Conservation (phyloP, 2,888 invertebrate species). For the Sminthurinus aureus region DNA sequence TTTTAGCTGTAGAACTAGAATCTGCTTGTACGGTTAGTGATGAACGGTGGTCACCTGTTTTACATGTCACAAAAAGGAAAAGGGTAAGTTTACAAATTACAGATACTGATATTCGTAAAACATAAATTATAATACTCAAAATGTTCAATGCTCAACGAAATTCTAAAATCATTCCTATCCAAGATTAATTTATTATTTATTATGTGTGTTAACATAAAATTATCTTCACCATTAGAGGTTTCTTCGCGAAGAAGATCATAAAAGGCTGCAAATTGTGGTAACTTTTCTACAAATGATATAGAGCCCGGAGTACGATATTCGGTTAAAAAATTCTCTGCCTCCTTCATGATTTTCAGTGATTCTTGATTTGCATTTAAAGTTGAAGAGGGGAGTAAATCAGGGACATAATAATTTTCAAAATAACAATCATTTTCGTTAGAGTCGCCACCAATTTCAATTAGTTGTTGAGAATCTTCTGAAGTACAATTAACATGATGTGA, state of each 20-base stretch:
- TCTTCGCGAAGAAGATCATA: constrained; percentile 12
- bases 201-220: too few relatives aligned
- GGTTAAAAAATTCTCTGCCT: constrained; percentile 3
- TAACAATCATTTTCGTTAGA: neutral
- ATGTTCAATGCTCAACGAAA: too few relatives aligned
- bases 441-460: neutral
- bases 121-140: too few relatives aligned
- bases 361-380: neutral
- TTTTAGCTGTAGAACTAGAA: too few relatives aligned
- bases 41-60: too few relatives aligned
- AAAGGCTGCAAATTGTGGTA: constrained; percentile 20
- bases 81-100: too few relatives aligned
- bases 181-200: too few relatives aligned
- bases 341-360: constrained; percentile 13
- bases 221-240: too few relatives aligned
- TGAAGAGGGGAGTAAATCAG: constrained; percentile 1
- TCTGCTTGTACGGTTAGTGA: too few relatives aligned
- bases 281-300: constrained; percentile 14
- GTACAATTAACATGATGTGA: neutral
- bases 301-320: constrained; percentile 20
- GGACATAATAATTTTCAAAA: neutral
- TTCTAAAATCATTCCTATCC: too few relatives aligned
- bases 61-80: too few relatives aligned
- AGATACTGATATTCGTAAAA: too few relatives aligned
- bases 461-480: neutral